phyloP scores from a whole-genome alignment of 2,797 vertebrate genomes.

The Sebastes dallii region DNA sequence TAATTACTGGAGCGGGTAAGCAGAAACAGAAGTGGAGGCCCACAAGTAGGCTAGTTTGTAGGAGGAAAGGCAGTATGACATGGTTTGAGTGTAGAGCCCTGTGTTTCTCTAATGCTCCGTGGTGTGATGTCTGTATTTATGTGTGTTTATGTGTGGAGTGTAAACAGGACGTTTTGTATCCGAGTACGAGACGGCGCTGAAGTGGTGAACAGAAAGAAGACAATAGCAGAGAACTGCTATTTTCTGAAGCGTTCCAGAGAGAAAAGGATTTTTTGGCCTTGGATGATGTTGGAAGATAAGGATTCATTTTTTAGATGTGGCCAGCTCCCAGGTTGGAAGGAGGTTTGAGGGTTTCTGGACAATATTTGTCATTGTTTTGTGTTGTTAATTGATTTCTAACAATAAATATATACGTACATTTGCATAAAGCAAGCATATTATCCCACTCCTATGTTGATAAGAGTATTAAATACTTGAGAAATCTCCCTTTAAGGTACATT shows the following conservation, averaged over 20 bases:
- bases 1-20: slow-evolving; percentile 15
- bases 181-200: background rate
- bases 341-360: background rate
- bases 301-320: background rate
- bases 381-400: too few species aligned
- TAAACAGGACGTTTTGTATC: slow-evolving; percentile 22
- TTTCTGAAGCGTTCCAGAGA: background rate
- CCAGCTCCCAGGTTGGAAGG: background rate
- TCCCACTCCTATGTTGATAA: too few species aligned
- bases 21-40: slow-evolving; percentile 22
- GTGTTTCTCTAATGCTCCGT: background rate
- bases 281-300: background rate
- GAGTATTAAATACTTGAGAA: too few species aligned
- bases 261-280: background rate
- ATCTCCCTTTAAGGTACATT: too few species aligned
- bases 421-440: too few species aligned
- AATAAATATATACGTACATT: too few species aligned
- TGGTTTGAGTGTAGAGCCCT: background rate
- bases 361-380: too few species aligned
- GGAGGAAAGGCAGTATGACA: background rate
- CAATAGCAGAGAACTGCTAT: background rate
- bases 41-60: background rate
- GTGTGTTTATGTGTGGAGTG: background rate
- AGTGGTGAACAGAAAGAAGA: background rate
- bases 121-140: background rate